A percentile compares a stretch with the other conserved stretches of the same genome.
Conservation (phyloP, 92 coral and sea anemone genomes). For the Ricordea florida region DNA sequence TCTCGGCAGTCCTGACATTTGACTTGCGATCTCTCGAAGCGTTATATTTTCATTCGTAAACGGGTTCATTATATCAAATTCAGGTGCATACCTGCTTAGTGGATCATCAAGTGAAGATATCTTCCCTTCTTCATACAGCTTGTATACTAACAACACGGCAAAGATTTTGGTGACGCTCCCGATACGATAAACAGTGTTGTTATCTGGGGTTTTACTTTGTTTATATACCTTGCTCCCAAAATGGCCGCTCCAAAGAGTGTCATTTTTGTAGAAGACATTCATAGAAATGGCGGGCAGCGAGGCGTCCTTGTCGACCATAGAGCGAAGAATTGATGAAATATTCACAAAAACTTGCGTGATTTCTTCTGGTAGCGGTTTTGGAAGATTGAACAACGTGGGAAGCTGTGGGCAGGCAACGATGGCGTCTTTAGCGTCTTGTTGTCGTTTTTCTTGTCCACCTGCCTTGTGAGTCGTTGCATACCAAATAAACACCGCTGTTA, state of each 20-base stretch:
- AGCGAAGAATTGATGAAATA: constrained; percentile 1
- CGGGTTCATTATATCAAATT: constrained; percentile 38
- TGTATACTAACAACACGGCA: constrained; percentile 35
- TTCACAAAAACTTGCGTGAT: constrained; percentile 33
- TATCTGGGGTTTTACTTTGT: constrained; percentile 23
- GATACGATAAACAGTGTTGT: constrained; percentile 44
- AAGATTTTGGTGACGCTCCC: constrained; percentile 59
- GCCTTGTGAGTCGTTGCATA: constrained; percentile 1
- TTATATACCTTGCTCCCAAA: constrained; percentile 45
- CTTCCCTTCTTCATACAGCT: constrained; percentile 44
- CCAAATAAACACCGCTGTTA: constrained; percentile 20
- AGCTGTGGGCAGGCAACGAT: constrained; percentile 37
- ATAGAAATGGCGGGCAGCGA: constrained; percentile 30
- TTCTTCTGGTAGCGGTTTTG: constrained; percentile 27
- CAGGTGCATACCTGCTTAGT: constrained; percentile 33
- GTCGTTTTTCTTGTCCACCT: not conserved
- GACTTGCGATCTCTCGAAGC: constrained; percentile 49
- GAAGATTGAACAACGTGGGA: constrained; percentile 40
- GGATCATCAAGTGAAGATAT: constrained; percentile 58
- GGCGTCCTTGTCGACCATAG: not conserved
- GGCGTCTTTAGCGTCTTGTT: not conserved
- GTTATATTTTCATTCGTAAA: constrained; percentile 16
- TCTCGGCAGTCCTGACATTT: constrained; percentile 66
- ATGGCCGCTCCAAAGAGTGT: constrained; percentile 34
- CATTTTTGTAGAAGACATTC: constrained; percentile 21